Evolutionary conservation across 2,797 vertebrate genomes (phyloP), one percentile per base, ranked within the genome.

Genomic region (Acrocephalus scirpaceus): DNA sequence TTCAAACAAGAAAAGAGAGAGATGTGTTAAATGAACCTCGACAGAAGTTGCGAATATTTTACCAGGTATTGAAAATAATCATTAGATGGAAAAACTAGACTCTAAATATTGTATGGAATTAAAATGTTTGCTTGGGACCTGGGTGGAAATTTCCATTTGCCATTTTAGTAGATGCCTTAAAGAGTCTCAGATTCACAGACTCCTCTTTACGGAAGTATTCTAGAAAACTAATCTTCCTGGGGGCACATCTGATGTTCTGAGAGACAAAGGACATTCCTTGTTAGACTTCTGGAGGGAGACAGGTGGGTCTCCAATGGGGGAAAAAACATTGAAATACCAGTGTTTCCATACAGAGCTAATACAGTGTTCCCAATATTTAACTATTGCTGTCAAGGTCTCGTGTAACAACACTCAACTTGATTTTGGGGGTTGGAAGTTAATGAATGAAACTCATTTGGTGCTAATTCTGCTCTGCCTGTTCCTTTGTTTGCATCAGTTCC

Each of bases 41-140:
- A 44, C 99, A 99, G 97, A 99, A 99, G 95, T 97, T 99, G 87
- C 98, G 99, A 95, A 99, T 99, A 98, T 99, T 99, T 98, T 99
- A 99, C 97, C 99, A 99, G 99, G 99, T 99, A 98, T 93, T 91
- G 32, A 53, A 77, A 92, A 62, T 23, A 56, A 82, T 27, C 50
- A 13, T 66, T 20, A 19, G 21, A 47, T 53, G 51, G 36, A 8
- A 51, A 47, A 57, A 72, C 14, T 25, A 38, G 13, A 50, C 19
- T 87, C n/a, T 75, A 57, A 74, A 22, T 57, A 71, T 23, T 79
- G 11, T 48, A 16, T 80, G 48, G 36, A 79, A 78, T 53, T 73
- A 38, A 95, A 90, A 71, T 61, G 22, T 60, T 92, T 51, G 11
- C 27, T 60, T 61, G 23, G 11, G 25, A 81, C n/a, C 5, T 88